Evolutionary conservation across 2,888 invertebrate species (phyloP), one percentile per base, ranked within the genome.

Genomic region (Habrosyne pyritoides): DNA sequence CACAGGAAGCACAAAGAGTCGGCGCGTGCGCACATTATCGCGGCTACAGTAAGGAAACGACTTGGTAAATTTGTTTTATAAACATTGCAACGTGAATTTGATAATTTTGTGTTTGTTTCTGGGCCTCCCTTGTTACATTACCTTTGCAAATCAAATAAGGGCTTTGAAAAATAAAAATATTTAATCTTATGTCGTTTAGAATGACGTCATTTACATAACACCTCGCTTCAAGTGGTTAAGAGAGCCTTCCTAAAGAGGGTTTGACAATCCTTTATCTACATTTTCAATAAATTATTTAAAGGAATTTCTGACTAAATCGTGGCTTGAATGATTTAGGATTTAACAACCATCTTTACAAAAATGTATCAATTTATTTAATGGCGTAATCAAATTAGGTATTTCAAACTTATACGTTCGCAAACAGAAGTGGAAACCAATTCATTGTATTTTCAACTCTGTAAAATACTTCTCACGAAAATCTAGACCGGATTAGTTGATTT

Each of bases 51-150:
- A 60, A 51, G 28, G 22, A 56, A 24, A 66, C 66, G 67, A 73
- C 69, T 66, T 58, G 52, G 53, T 52, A n/a, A 51, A 47, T 30
- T 24, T 75, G 73, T 75, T 78, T 78, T 70, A 64, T 65, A 75
- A 77, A 78, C 71, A 75, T 50, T 42, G 42, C 14, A 42, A 42
- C 8, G 42, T 42, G 42, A 42, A 24, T 24, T 24, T 24, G 24
- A 24, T 24, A 24, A 24, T 7, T 8, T 42, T 42, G 10, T n/a
- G n/a, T 42, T 14, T 42, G 2, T 42, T 18, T 18, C n/a, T n/a
- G 24, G 4, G 4, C 24, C 24, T 24, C 24, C 7, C 24, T 24
- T 24, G 24, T 24, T 24, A 24, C 24, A 5, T 42, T 42, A 42
- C 42, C 8, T 18, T 42, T 42, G n/a, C 33, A 1, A 33, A 33